Percentiles rank a stretch among this genome's conserved stretches.
These are phyloP conservation scores for Calyptomena viridis DNA, from an alignment of 2,113 vertebrate genomes.

Conservation along the genomic window DNA sequence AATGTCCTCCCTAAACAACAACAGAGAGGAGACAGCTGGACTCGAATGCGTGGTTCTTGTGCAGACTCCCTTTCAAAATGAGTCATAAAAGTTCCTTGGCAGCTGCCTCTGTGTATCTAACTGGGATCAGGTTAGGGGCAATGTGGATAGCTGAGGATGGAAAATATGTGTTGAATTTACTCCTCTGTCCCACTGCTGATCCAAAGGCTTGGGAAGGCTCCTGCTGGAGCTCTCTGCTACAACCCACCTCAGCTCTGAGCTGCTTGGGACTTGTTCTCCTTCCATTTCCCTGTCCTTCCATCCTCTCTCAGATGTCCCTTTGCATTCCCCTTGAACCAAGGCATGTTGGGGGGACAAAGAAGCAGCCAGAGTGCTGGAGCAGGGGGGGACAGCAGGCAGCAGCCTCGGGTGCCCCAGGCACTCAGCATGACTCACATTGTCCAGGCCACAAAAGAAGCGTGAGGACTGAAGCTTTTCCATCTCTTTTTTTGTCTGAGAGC, in stretches of 20 bases:
- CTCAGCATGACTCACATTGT: background rate
- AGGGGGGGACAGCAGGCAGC: background rate
- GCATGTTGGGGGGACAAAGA: background rate
- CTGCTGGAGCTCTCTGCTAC: background rate
- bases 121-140: conserved; percentile 68
- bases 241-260: background rate
- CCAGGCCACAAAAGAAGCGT: background rate
- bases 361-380: background rate
- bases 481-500: background rate
- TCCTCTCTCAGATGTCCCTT: background rate
- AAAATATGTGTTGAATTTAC: conserved; percentile 60
- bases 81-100: conserved; percentile 66
- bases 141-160: conserved; percentile 39
- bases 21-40: conserved; percentile 47
- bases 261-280: background rate
- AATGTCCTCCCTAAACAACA: conserved; percentile 25
- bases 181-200: conserved; percentile 34
- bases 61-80: conserved; percentile 51
- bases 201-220: background rate
- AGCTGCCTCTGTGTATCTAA: conserved; percentile 24
- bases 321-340: background rate
- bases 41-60: background rate
- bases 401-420: background rate
- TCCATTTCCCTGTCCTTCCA: background rate
- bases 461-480: background rate